These are phyloP conservation scores for Lagorchestes hirsutus DNA, from an alignment of 2,797 vertebrate genomes.

Conservation along the genomic window DNA sequence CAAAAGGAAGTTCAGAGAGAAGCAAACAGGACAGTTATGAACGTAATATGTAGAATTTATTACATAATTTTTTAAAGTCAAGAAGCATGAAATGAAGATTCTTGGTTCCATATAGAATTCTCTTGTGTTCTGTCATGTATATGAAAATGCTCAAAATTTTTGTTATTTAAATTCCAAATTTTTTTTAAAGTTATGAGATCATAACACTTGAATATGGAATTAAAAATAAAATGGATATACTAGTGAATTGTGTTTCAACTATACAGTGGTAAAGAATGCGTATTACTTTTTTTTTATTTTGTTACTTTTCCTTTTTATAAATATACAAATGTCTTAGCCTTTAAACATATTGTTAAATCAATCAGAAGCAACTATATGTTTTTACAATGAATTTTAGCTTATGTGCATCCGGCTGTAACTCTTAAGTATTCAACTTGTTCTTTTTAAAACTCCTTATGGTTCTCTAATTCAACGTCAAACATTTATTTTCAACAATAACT, in stretches of 20 bases:
- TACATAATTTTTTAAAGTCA: not conserved
- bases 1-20: not conserved
- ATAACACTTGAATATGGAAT: not conserved
- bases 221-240: not conserved
- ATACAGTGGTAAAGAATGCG: not conserved
- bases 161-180: not conserved
- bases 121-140: not conserved
- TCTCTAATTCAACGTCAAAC: slow-evolving; percentile 50
- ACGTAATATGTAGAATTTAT: not conserved
- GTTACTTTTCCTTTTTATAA: not conserved
- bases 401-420: not conserved
- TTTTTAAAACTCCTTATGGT: slow-evolving; percentile 48
- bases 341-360: not conserved
- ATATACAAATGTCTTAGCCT: not conserved
- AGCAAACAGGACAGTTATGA: not conserved
- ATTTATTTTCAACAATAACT: slow-evolving; percentile 62
- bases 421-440: not conserved
- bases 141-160: not conserved
- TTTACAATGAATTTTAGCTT: not conserved
- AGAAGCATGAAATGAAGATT: not conserved
- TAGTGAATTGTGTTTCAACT: not conserved
- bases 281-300: not conserved
- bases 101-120: not conserved
- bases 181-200: not conserved
- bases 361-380: not conserved